Percentiles rank a stretch among this genome's conserved stretches.
Evolutionary conservation across 1,140 invertebrate species (phyloP).

Genomic region (Drosophila melanica): DNA sequence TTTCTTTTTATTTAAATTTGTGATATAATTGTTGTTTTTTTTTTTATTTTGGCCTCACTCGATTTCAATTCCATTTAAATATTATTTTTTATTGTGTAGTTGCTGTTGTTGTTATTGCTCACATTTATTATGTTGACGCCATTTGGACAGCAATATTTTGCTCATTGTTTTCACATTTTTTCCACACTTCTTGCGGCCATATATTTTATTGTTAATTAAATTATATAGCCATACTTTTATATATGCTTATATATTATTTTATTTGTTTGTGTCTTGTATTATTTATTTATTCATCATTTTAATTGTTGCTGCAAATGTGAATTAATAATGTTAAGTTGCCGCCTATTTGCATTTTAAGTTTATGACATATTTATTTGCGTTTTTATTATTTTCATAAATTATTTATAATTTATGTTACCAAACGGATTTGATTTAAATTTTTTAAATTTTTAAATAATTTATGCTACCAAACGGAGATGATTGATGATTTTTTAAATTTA

Average conservation of each 20-base stretch:
- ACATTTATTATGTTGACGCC: conserved; percentile 36
- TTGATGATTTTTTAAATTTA: too few relatives aligned
- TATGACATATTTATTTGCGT: conserved; percentile 1
- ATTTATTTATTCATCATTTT: conserved; percentile 45
- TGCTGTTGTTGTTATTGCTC: conserved; percentile 26
- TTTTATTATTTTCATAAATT: background rate
- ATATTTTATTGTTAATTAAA: conserved; percentile 64
- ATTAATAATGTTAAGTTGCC: conserved; percentile 47
- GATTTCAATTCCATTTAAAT: conserved; percentile 23
- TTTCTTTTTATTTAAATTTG: background rate
- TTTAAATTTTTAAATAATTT: too few relatives aligned
- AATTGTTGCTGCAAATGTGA: conserved; percentile 37
- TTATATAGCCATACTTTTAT: conserved; percentile 48
- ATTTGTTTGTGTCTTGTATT: conserved; percentile 6
- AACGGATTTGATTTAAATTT: background rate
- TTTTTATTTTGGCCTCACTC: conserved; percentile 29
- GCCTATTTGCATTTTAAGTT: conserved; percentile 19
- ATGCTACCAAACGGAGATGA: background rate
- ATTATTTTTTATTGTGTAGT: conserved; percentile 21
- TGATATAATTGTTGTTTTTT: conserved; percentile 33
- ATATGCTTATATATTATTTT: background rate
- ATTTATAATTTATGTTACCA: background rate
- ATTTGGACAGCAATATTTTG: conserved; percentile 22
- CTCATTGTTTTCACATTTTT: conserved; percentile 38
- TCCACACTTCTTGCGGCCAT: conserved; percentile 31